Base-by-base conservation (phyloP, 1,140 invertebrate genomes). In the Bombus sibiricus region DNA sequence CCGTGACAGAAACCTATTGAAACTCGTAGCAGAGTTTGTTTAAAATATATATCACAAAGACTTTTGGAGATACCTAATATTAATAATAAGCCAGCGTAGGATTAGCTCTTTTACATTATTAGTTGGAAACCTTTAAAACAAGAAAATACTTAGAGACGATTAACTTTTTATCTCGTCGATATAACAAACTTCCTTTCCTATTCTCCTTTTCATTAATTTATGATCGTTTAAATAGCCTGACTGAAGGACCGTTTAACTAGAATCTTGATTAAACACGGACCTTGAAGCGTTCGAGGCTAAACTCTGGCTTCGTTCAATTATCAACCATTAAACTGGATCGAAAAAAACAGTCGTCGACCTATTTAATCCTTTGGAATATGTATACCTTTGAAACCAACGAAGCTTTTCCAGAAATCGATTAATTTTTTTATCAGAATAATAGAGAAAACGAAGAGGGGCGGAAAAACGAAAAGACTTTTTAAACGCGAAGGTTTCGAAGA, bases 231-330 rank as follows among this genome's bases (percentile, higher is more conserved):
- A 28, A 73, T 12, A 41, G 8, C 28, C 28, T 3, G 9, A 8
- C 8, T 25, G 3, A 15, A 5, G 25, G 6, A 34, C 22, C 32
- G 10, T 53, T 75, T 34, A 53, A 75, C 1, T 34, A 12, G 32
- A 34, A 18, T n/a, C 75, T 64, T 18, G 57, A 76, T 76, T 62
- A 77, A 76, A 76, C 15, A 12, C 10, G 15, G 12, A 18, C 57
- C 75, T 39, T 41, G n/a, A 78, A 18, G n/a, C 22, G 75, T 64
- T 77, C 75, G 47, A 37, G 57, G 74, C 53, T 22, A 37, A 76
- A 10, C 37, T 37, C 15, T 28, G 3, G 22, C 12, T 15, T 13
- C 25, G n/a, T n/a, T 28, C 15, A 8, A 41, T 41, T 41, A 22
- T 41, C 75, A 41, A n/a, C 5, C 57, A 25, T 78, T 39, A 64